phyloP scores from a whole-genome alignment of 2,888 invertebrate species.

The Patella caerulea region DNA sequence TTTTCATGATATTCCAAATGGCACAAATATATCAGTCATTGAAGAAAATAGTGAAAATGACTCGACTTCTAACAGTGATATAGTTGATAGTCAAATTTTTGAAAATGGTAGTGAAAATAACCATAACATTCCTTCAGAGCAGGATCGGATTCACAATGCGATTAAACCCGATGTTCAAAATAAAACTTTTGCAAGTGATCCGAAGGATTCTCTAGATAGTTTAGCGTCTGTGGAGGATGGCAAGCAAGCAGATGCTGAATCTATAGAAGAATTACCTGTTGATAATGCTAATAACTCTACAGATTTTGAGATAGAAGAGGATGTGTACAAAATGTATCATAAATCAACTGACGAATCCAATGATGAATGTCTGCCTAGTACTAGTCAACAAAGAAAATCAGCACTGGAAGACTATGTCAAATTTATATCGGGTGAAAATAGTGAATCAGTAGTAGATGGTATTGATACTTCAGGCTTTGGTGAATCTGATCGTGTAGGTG shows the following conservation, averaged over 20 bases:
- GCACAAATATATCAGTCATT: background rate
- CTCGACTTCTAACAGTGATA: background rate
- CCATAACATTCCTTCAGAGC: background rate
- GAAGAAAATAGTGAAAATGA: conserved; percentile 1
- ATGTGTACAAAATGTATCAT: conserved; percentile 8
- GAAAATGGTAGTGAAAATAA: background rate
- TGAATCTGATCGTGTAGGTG: background rate
- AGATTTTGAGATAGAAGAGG: conserved; percentile 2
- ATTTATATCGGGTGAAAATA: conserved; percentile 16
- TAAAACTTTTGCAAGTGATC: background rate
- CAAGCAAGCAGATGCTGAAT: background rate
- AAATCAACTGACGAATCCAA: background rate
- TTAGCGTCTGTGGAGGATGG: background rate
- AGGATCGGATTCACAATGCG: background rate
- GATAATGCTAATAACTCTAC: background rate
- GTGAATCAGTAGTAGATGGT: conserved; percentile 13
- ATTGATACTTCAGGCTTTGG: background rate
- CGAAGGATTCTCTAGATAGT: background rate
- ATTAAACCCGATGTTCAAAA: background rate
- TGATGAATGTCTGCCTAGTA: background rate
- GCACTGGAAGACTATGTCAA: conserved; percentile 19
- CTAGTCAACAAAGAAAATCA: background rate
- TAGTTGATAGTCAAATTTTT: background rate
- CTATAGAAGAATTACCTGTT: no score
- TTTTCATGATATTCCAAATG: background rate